Evolutionary conservation across 2,888 invertebrate genomes (phyloP).

Genomic region (Eupithecia vulgata): DNA sequence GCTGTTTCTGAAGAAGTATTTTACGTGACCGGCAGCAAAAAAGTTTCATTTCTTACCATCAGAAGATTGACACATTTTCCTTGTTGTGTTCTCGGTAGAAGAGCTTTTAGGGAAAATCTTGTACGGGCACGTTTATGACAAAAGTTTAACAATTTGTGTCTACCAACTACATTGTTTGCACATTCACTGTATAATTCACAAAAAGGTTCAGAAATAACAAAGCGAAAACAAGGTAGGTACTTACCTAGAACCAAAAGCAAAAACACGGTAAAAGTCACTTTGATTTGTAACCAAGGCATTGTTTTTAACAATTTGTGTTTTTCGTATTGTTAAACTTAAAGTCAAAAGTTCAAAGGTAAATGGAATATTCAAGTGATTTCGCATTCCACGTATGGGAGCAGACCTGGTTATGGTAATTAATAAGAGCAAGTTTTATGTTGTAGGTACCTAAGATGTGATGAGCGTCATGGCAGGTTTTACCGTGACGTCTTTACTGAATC

Average conservation of each 20-base stretch:
- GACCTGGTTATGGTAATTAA: conserved; percentile 9
- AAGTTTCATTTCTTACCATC: conserved; percentile 9
- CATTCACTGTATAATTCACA: neutral
- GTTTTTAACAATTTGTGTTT: neutral
- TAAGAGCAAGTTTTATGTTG: conserved; percentile 3
- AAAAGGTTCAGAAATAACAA: neutral
- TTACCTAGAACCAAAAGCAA: neutral
- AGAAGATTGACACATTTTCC: conserved; percentile 29
- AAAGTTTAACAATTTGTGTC: conserved; percentile 5
- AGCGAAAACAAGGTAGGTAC: neutral
- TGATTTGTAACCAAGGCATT: neutral
- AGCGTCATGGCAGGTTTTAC: conserved; percentile 1
- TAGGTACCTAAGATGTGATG: neutral
- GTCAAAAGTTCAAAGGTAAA: neutral
- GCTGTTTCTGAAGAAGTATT: neutral
- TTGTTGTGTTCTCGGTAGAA: conserved; percentile 28
- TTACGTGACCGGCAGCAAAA: conserved; percentile 6
- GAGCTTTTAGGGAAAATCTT: conserved; percentile 33
- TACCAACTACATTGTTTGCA: neutral
- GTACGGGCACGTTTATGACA: conserved; percentile 12
- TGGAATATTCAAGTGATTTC: neutral
- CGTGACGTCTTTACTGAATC: conserved; percentile 3
- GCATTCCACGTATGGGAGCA: neutral
- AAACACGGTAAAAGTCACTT: neutral
- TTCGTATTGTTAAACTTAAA: neutral